phyloP scores from a whole-genome alignment of 2,797 vertebrate genomes.

The Nyctalus aviator region DNA sequence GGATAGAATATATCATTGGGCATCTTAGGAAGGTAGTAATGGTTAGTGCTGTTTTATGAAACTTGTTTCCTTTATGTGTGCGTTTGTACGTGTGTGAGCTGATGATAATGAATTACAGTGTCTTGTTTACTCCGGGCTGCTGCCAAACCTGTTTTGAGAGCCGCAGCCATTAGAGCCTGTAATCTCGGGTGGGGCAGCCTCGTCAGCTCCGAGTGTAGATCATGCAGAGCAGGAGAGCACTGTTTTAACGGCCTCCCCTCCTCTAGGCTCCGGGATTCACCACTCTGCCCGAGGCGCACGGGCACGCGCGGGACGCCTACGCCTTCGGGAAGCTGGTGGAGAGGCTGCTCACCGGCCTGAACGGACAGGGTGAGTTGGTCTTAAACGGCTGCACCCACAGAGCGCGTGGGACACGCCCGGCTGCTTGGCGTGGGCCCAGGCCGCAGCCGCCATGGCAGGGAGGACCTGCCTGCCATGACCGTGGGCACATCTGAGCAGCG shows the following conservation, averaged over 20 bases:
- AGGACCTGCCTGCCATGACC: not conserved
- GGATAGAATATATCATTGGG: not conserved
- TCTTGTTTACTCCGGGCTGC: not conserved
- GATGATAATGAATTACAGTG: not conserved
- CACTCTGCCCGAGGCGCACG: slow-evolving; percentile 90
- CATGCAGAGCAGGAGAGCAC: not conserved
- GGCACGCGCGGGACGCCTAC: slow-evolving; percentile 95
- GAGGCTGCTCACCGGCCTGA: slow-evolving; percentile 90
- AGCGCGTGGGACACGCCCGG: rapidly evolving
- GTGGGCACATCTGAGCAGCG: not conserved
- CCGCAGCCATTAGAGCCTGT: not conserved
- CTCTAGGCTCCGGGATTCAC: slow-evolving; percentile 88
- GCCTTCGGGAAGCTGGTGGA: slow-evolving; percentile 94
- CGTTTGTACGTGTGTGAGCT: not conserved
- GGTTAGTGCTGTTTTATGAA: not conserved
- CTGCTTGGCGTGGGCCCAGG: not conserved
- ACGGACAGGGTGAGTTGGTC: slow-evolving; percentile 91
- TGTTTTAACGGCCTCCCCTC: slow-evolving; percentile 27
- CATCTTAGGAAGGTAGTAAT: not conserved
- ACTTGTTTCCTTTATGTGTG: not conserved
- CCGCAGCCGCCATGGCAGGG: rapidly evolving
- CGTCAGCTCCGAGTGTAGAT: not conserved
- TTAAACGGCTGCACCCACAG: not conserved
- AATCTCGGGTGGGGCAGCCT: not conserved
- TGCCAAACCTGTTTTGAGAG: not conserved